Evolutionary conservation across 2,113 vertebrate species (phyloP).

Genomic region (Nerophis ophidion): DNA sequence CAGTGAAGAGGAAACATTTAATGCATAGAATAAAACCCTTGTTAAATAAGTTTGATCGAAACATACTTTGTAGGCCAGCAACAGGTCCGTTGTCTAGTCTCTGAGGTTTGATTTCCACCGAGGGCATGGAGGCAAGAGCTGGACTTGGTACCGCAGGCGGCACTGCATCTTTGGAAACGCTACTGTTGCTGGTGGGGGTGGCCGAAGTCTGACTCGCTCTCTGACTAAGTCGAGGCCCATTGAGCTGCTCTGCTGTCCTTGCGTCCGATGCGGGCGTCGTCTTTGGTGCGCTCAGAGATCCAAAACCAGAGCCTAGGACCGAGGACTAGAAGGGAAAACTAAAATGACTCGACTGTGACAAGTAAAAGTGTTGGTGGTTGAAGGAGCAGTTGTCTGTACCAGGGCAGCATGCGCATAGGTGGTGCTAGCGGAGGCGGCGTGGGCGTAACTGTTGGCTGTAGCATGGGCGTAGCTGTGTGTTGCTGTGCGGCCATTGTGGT

Average conservation of each 20-base stretch:
- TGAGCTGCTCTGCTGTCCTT: conserved; percentile 81
- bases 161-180: conserved; percentile 53
- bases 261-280: conserved; percentile 68
- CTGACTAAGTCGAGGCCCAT: conserved; percentile 74
- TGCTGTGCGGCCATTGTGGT: conserved; percentile 75
- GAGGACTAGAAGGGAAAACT: conserved; percentile 70
- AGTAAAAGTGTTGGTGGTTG: not conserved
- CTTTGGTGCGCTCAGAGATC: conserved; percentile 79
- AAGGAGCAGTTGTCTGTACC: conserved; percentile 43
- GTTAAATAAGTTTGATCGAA: conserved; percentile 51
- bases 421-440: conserved; percentile 75
- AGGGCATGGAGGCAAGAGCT: conserved; percentile 49
- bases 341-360: not conserved
- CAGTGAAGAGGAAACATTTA: conserved; percentile 1
- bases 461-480: conserved; percentile 76
- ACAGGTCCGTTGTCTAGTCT: conserved; percentile 61
- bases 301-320: conserved; percentile 85
- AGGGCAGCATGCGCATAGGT: conserved; percentile 78
- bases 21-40: not conserved
- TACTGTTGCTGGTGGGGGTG: conserved; percentile 56
- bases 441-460: conserved; percentile 79
- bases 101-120: conserved; percentile 77
- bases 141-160: conserved; percentile 40
- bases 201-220: conserved; percentile 66
- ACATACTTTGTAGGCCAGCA: conserved; percentile 64